Evolutionary conservation across 2,888 invertebrate genomes (phyloP), one percentile per base, ranked within the genome.

Genomic region (Lucinisca nassula): DNA sequence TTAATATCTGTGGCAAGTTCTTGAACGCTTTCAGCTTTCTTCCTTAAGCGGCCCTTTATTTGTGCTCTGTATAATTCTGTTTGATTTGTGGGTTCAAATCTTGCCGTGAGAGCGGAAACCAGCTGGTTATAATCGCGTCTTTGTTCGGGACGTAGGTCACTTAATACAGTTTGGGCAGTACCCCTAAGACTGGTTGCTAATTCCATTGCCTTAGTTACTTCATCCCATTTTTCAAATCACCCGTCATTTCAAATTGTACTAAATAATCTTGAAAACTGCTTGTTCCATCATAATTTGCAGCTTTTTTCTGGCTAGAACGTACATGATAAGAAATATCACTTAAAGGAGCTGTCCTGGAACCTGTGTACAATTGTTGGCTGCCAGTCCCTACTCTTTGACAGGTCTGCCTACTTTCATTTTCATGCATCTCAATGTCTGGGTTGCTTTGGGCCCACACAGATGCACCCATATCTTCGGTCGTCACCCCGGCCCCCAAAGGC

Each of bases 221-320:
- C 27, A 32, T 77, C 74, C 78, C 83, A 83, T 51, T 30, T 32
- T 83, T 83, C 12, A 77, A 27, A n/a, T 45, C 27, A 21, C 76
- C 21, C 3, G 58, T 38, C 75, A 82, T 82, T 37, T 82, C 75
- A 67, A 82, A 82, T 32, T 82, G 82, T 3, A 82, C 82, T n/a
- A 81, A 35, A 35, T 75, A 75, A 40, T 82, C 82, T 45, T 76
- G 75, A 51, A 55, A 76, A 35, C 75, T 76, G 24, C 27, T 51
- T 8, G 38, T 75, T 0, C 82, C 82, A 67, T 82, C 82, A 76
- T 58, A 82, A 21, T 17, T 76, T 10, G 75, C 61, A 35, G 82
- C 61, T 32, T 58, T 80, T 73, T 76, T 76, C 14, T 35, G 51
- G 4, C 35, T 51, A 49, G 49, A 27, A n/a, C 30, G 17, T 17